Base-by-base conservation (phyloP, 2,888 invertebrate species). In the Synanthedon vespiformis region DNA sequence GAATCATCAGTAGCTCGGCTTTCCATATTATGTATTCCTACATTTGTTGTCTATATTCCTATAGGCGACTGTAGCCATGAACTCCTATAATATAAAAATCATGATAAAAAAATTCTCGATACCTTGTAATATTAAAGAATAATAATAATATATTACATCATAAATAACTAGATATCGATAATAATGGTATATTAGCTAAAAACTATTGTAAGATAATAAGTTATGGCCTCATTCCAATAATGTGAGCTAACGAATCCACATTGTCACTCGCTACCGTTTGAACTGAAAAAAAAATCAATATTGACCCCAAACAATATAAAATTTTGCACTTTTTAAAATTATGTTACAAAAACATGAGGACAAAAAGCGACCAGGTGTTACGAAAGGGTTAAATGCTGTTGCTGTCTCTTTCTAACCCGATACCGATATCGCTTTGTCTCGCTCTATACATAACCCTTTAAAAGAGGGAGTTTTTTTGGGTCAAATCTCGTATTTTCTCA, bases 321-420 rank as follows among this genome's bases (percentile, higher is more conserved):
- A 83, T 79, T 82, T 84, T 78, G 84, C 86, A 85, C 80, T 79
- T 84, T 86, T 84, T 79, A 62, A 79, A 80, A 77, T 74, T 79
- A 77, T 63, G 64, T 73, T 68, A 72, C 73, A 78, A 77, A 82
- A 81, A 74, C 66, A 67, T 62, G 56, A 48, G 53, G 14, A 63
- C 56, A 76, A 78, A 79, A 81, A 79, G 64, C 63, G 57, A 72
- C 86, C 86, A 87, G 86, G 83, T 86, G 86, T 80, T 64, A 68
- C 62, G 56, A 80, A 87, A 86, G 86, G 86, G 86, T 86, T 87
- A 68, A 70, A 53, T 55, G 40, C 4, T 64, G 56, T 51, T 3
- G 18, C 62, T 40, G 13, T 80, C 79, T 53, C 67, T 61, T 57
- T 81, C 68, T 63, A 51, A 52, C 66, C 27, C 40, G 47, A 51